These are phyloP conservation scores for Pantelozetes paolii DNA, from an alignment of 2,888 invertebrate species.

Conservation along the genomic window DNA sequence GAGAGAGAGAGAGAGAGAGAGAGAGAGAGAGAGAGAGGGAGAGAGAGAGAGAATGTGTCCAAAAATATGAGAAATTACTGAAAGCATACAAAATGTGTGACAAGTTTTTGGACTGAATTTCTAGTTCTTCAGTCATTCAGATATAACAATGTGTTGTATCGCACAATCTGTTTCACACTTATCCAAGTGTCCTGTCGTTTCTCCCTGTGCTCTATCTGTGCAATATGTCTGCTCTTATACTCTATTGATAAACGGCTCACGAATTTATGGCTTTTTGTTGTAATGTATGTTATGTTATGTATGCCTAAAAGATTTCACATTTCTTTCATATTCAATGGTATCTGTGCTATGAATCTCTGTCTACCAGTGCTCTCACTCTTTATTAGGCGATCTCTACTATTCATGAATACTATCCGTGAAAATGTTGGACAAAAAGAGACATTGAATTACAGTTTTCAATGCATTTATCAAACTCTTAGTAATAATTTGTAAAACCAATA, in stretches of 20 bases:
- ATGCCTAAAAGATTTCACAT: slow-evolving; percentile 10
- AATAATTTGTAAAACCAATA: too few species aligned
- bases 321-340: neutral
- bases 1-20: too few species aligned
- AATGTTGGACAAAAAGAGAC: too few species aligned
- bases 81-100: neutral
- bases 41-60: neutral
- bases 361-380: neutral
- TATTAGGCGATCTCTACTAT: neutral
- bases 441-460: too few species aligned
- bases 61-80: neutral
- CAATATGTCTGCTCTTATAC: neutral
- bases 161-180: slow-evolving; percentile 13
- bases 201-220: neutral
- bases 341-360: neutral
- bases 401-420: too few species aligned
- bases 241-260: slow-evolving; percentile 13
- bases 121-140: neutral
- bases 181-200: neutral
- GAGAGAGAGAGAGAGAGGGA: neutral
- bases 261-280: neutral
- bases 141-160: neutral
- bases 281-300: slow-evolving; percentile 5
- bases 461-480: too few species aligned
- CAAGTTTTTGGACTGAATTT: neutral